Base-by-base conservation (phyloP, 2,113 vertebrate species). In the Nyctibius bracteatus region DNA sequence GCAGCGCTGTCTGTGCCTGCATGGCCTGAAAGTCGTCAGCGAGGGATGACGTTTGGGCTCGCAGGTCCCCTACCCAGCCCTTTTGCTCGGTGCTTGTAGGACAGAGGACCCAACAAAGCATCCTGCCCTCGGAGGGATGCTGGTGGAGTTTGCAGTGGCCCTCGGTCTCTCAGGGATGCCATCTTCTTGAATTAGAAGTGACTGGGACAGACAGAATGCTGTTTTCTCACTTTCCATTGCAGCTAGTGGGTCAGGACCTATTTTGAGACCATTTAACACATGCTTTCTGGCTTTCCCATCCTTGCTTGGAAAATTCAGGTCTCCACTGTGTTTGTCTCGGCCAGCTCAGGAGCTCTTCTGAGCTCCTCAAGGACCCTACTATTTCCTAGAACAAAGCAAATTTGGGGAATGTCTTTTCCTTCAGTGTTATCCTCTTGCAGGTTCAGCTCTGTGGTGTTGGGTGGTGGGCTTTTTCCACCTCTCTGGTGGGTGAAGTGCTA, bases 301-400 rank as follows among this genome's bases (percentile, higher is more conserved):
- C 62, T 80, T n/a, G 10, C 44, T 43, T 54, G 37, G 43, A 54
- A 88, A 81, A 88, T 78, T 62, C 37, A 65, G 43, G 33, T 70
- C 12, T 67, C 49, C 13, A 15, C 61, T 0, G 0, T 0, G 5
- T 65, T 92, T 81, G 70, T 35, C 65, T 90, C 1, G 0, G 21
- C 35, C 81, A 43, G 49, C 35, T 86, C 72, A 63, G 68, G 58
- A 90, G 62, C 37, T n/a, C 55, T 49, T 75, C 89, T 54, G 44
- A 85, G 90, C 81, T 59, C 14, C 80, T 59, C 49, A 37, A 16
- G 30, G 11, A 58, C 31, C 23, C 33, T 66, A 22, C 12, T 1
- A 49, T 71, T 81, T 81, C 54, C 59, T 62, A 47, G 62, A 57
- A 65, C 51, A 74, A 81, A 74, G 16, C 5, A 13, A 43, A 67